Evolutionary conservation across 2,797 vertebrate genomes (phyloP), one percentile per base, ranked within the genome.

Genomic region (Microcaecilia unicolor): DNA sequence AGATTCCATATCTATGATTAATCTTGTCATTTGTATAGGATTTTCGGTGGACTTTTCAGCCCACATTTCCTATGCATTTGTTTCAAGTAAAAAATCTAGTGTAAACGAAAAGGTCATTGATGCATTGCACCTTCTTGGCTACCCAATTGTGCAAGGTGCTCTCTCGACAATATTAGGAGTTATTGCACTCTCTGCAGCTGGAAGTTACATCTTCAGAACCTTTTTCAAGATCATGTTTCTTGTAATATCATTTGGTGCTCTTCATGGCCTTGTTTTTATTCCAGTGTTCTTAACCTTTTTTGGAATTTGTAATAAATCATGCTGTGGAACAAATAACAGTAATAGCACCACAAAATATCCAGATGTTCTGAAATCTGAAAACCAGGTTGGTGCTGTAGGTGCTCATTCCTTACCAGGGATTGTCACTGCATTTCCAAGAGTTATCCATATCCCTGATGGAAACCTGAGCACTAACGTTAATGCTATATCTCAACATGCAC

Each of bases 31-130:
- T 60, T 88, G 89, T 37, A 85, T 91, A 5, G 89, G 87, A 4
- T 92, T 93, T 67, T 91, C 89, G 1, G 90, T 94, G 1, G 84
- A 91, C 57, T 93, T 91, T 53, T 90, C 87, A n/a, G 85, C 86
- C 17, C 90, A 92, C 6, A n/a, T n/a, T n/a, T n/a, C n/a, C n/a
- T n/a, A n/a, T n/a, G n/a, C n/a, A n/a, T n/a, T n/a, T n/a, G n/a
- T 88, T 46, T 77, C 70, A 0, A 90, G 80, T 43, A 2, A 39
- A 6, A 68, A 83, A 34, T 2, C 32, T 0, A 61, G 67, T 2
- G 54, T 41, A n/a, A 83, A 88, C 15, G 21, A 61, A 29, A 87
- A 48, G 47, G 47, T 67, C 1, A 23, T 48, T 3, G 79, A 89
- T 5, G 82, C 84, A 4, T 48, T 94, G 26, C 55, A 78, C 12